Base-by-base conservation (phyloP, 2,888 invertebrate genomes). In the Steromphala cineraria region DNA sequence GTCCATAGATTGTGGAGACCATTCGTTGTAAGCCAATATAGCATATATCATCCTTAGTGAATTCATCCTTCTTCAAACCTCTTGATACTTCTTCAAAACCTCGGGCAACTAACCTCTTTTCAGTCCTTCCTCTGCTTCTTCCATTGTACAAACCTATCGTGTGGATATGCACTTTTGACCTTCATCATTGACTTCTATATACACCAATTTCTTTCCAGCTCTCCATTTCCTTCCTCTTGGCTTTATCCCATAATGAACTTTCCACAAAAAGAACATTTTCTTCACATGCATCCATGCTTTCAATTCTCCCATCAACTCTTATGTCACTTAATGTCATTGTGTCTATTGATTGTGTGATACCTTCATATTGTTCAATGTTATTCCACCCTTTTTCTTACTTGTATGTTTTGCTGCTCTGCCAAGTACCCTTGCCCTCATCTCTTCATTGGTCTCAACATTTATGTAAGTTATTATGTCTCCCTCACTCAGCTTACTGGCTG, bases 361-460 rank as follows among this genome's bases (percentile, higher is more conserved):
- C 56, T 40, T 40, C 28, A 46, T 4, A 52, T 21, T 36, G 3
- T 46, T 81, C 53, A 8, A 81, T 53, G 40, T 84, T 84, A 1
- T 80, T 75, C 79, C 80, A 83, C 7, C 79, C 62, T 56, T 74
- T 71, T 84, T 83, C 67, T 82, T 83, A 56, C 82, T 79, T 19
- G 55, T 82, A 52, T 80, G 53, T 53, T 84, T 84, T 67, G 83
- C 80, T 31, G 83, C 74, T 79, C 71, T 55, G 40, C 80, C 75
- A 53, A 80, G 2, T 24, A 55, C 67, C 21, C 46, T 53, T 74
- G 52, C 53, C n/a, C n/a, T n/a, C 21, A 36, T 71, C 19, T 19
- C 15, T 75, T 46, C 10, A 21, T 53, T 17, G 17, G 24, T 19
- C 17, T 15, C 19, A 19, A 24, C 13, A 31, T 75, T 19, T 46